A percentile compares a stretch with the other conserved stretches of the same genome.
Conservation (phyloP, 2,797 vertebrate species). For the Choloepus didactylus region DNA sequence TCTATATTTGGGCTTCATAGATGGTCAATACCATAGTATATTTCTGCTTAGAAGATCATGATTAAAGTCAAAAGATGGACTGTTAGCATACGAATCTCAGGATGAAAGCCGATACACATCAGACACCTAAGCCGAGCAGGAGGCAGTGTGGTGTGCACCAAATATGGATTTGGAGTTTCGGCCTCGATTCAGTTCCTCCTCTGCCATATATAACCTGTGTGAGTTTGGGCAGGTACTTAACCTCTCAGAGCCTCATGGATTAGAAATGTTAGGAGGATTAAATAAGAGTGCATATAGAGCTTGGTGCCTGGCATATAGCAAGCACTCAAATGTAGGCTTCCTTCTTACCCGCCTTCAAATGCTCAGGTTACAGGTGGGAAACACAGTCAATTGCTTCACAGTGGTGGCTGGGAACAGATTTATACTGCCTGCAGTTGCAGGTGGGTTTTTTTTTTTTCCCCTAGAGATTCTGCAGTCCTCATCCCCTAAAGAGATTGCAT, state of each 20-base stretch:
- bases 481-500: conserved; percentile 75
- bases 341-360: conserved; percentile 64
- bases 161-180: neutral
- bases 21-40: neutral
- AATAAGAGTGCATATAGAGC: neutral
- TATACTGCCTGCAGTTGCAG: conserved; percentile 56
- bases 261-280: conserved; percentile 49
- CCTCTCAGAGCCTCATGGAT: conserved; percentile 36
- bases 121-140: neutral
- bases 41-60: neutral
- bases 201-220: neutral
- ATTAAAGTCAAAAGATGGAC: neutral
- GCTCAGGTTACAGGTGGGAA: conserved; percentile 72
- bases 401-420: conserved; percentile 70
- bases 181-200: neutral
- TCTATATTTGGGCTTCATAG: neutral
- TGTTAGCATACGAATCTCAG: neutral
- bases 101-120: neutral
- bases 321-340: neutral
- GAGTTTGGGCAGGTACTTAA: neutral
- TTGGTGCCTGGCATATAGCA: neutral
- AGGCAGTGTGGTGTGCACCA: neutral
- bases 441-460: neutral
- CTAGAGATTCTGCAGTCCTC: conserved; percentile 60
- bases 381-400: conserved; percentile 57